A percentile compares a stretch with the other conserved stretches of the same genome.
Conservation (phyloP, 2,888 invertebrate genomes). For the Branchellion lobata region DNA sequence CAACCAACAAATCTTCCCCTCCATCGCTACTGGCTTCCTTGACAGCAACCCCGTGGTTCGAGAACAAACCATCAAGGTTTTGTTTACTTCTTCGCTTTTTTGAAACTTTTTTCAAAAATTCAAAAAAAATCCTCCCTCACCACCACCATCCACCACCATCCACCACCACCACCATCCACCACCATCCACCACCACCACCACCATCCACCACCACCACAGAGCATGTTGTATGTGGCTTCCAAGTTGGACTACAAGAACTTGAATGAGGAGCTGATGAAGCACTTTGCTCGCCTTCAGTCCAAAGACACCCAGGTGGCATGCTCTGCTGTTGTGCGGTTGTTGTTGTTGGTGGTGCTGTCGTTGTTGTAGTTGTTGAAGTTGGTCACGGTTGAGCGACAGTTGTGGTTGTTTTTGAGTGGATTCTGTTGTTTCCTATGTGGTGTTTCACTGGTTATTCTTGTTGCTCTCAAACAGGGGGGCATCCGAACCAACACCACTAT, state of each 20-base stretch:
- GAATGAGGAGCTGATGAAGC: constrained; percentile 90
- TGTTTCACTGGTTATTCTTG: too few relatives aligned
- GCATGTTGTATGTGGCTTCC: constrained; percentile 88
- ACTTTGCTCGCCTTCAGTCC: constrained; percentile 90
- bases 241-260: constrained; percentile 96
- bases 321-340: neutral
- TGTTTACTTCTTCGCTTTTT: constrained; percentile 45
- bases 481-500: constrained; percentile 95
- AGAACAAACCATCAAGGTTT: constrained; percentile 91
- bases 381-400: neutral
- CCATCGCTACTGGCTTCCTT: constrained; percentile 84
- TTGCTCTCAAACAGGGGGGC: constrained; percentile 68
- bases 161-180: neutral
- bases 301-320: constrained; percentile 82
- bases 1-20: constrained; percentile 75
- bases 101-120: neutral
- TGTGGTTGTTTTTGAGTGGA: neutral
- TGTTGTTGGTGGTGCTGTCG: neutral
- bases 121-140: too few relatives aligned
- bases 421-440: neutral
- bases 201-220: constrained; percentile 63
- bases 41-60: constrained; percentile 95
- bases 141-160: too few relatives aligned
- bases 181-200: neutral
- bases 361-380: neutral